Conservation (phyloP, 2,797 vertebrate genomes). For the Cirrhinus mrigala region DNA sequence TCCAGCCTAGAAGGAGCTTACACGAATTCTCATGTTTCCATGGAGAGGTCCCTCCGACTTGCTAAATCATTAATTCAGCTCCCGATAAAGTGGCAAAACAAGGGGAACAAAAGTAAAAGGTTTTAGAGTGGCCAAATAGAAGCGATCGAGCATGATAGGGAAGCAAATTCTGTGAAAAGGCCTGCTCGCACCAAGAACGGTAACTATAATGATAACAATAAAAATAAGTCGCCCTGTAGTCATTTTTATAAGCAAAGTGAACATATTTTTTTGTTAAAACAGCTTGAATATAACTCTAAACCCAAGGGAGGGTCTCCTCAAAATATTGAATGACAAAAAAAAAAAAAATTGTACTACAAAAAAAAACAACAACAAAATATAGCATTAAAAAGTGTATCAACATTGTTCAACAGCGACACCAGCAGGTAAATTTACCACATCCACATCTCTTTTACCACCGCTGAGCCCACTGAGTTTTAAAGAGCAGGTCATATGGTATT, state of each 20-base stretch:
- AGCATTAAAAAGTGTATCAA: too few relatives aligned
- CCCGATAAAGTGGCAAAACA: constrained; percentile 46
- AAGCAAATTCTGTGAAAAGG: constrained; percentile 30
- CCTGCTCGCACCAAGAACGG: not conserved
- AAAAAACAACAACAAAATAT: too few relatives aligned
- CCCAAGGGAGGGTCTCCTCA: too few relatives aligned
- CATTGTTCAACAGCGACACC: too few relatives aligned
- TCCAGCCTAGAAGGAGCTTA: constrained; percentile 48
- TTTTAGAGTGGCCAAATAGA: constrained; percentile 48
- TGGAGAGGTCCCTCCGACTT: constrained; percentile 52
- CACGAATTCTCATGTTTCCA: constrained; percentile 55
- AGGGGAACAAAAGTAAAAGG: constrained; percentile 53
- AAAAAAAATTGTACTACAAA: too few relatives aligned
- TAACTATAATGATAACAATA: not conserved
- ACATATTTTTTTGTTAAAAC: not conserved
- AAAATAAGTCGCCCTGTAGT: not conserved
- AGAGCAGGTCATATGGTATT: too few relatives aligned
- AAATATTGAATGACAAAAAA: too few relatives aligned
- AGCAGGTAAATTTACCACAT: too few relatives aligned
- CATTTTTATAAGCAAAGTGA: not conserved
- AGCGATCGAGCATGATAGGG: not conserved
- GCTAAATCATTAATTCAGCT: constrained; percentile 52
- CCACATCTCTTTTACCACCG: too few relatives aligned
- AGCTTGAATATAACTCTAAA: too few relatives aligned
- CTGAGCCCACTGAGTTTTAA: too few relatives aligned